phyloP scores from a whole-genome alignment of 1,140 invertebrate genomes.

The Apis cerana region DNA sequence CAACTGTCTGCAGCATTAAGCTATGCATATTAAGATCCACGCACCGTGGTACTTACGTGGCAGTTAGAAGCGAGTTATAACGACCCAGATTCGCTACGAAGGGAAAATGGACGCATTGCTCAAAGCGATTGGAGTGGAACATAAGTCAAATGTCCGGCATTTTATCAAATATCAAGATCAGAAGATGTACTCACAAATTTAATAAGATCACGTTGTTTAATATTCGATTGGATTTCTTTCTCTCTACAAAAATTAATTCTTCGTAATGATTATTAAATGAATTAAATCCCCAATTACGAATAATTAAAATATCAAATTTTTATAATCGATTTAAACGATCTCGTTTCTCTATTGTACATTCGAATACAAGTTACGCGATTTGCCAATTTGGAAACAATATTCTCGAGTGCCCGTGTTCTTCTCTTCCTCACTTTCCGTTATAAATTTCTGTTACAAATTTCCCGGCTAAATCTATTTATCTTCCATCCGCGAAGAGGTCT shows the following conservation, averaged over 20 bases:
- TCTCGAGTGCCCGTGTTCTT: not conserved
- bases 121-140: conserved; percentile 1
- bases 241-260: too few species aligned
- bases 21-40: conserved; percentile 58
- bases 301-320: too few species aligned
- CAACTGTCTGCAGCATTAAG: conserved; percentile 29
- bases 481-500: not conserved
- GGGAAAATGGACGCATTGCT: conserved; percentile 28
- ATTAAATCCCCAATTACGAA: too few species aligned
- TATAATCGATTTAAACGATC: too few species aligned
- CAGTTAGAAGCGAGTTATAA: conserved; percentile 26
- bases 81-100: conserved; percentile 49
- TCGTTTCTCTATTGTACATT: too few species aligned
- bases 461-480: not conserved
- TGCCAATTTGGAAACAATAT: not conserved
- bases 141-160: not conserved
- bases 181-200: not conserved
- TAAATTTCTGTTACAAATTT: not conserved
- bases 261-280: too few species aligned
- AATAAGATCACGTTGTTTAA: not conserved
- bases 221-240: too few species aligned
- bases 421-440: not conserved
- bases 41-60: conserved; percentile 44
- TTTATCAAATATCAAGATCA: not conserved
- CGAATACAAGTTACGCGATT: not conserved